These are phyloP conservation scores for Diarsia dahlii DNA, from an alignment of 2,888 invertebrate genomes.

Conservation along the genomic window DNA sequence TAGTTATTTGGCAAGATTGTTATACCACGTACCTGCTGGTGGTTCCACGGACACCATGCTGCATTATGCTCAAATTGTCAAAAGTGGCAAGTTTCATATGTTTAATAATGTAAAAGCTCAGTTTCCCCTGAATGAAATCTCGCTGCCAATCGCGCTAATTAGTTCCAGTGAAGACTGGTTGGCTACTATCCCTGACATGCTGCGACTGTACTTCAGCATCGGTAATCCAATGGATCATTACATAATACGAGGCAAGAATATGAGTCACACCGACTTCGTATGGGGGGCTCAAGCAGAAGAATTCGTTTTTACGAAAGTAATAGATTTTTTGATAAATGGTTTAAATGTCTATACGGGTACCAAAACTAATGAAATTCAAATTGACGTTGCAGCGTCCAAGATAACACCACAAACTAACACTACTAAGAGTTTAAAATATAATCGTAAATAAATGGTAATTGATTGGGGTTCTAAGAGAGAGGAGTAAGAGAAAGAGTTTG, in stretches of 20 bases:
- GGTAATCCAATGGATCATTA: conserved; percentile 79
- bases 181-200: conserved; percentile 75
- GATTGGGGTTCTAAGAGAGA: background rate
- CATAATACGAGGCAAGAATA: conserved; percentile 74
- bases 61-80: conserved; percentile 79
- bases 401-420: background rate
- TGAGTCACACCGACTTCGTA: conserved; percentile 81
- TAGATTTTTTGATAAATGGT: conserved; percentile 73
- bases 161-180: conserved; percentile 80
- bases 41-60: conserved; percentile 80
- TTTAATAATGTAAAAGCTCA: conserved; percentile 69
- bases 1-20: conserved; percentile 73
- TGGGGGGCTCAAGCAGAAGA: conserved; percentile 75
- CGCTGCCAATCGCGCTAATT: conserved; percentile 77
- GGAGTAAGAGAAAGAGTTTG: background rate
- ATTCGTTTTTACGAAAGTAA: conserved; percentile 75
- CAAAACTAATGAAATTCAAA: conserved; percentile 47
- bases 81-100: conserved; percentile 79
- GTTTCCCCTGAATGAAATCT: conserved; percentile 72
- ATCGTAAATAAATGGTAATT: background rate
- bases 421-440: background rate
- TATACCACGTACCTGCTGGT: conserved; percentile 81
- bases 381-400: conserved; percentile 1
- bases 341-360: conserved; percentile 35
- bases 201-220: conserved; percentile 76